A percentile compares a stretch with the other conserved stretches of the same genome.
phyloP scores from a whole-genome alignment of 2,888 invertebrate genomes.

The Polymixis lichenea region DNA sequence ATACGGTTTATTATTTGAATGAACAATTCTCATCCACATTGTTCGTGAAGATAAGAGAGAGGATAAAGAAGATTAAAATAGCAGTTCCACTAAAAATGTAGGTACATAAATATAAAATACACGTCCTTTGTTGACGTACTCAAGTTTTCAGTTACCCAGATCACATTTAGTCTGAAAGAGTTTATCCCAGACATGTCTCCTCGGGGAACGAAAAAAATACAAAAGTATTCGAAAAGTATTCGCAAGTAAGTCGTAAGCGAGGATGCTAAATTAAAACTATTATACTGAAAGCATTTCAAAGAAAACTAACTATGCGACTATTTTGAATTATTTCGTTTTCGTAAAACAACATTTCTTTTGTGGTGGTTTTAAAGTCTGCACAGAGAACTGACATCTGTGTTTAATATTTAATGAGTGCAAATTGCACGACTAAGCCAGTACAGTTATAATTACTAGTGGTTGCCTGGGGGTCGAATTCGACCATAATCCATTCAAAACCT shows the following conservation, averaged over 20 bases:
- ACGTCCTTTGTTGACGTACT: slow-evolving; percentile 15
- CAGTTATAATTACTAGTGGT: slow-evolving; percentile 1
- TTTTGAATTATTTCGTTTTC: slow-evolving; percentile 42
- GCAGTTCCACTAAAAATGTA: background rate
- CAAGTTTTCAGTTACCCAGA: slow-evolving; percentile 30
- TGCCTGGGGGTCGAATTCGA: no score
- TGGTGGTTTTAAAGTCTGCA: background rate
- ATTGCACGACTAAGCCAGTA: slow-evolving; percentile 7
- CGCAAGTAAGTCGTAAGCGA: slow-evolving; percentile 35
- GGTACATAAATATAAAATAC: slow-evolving; percentile 7
- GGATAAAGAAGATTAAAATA: slow-evolving; percentile 22
- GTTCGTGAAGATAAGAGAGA: background rate
- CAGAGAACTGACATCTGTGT: slow-evolving; percentile 3
- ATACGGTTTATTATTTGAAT: slow-evolving; percentile 2
- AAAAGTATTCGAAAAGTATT: slow-evolving; percentile 43
- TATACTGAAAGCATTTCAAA: slow-evolving; percentile 47
- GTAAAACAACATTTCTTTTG: slow-evolving; percentile 34
- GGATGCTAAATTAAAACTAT: slow-evolving; percentile 57
- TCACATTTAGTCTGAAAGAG: slow-evolving; percentile 45
- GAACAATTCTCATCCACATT: background rate
- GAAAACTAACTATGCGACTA: slow-evolving; percentile 23
- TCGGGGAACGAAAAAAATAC: slow-evolving; percentile 47
- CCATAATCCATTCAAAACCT: no score
- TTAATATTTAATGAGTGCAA: slow-evolving; percentile 1
- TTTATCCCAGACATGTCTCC: slow-evolving; percentile 40